These are phyloP conservation scores for Lepas anatifera DNA, from an alignment of 2,888 invertebrate species.

Conservation along the genomic window DNA sequence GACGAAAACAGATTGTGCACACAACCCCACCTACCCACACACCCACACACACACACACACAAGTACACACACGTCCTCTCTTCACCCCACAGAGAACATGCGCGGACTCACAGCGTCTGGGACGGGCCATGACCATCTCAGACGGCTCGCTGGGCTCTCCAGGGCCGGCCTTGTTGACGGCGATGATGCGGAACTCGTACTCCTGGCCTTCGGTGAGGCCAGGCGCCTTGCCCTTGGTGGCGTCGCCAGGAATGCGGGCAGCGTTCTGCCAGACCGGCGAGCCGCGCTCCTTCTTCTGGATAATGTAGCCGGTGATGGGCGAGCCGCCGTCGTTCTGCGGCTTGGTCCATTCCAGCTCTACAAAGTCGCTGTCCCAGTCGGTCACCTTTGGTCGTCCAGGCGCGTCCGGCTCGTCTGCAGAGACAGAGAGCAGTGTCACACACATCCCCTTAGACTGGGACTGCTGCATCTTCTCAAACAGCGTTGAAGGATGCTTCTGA, in stretches of 20 bases:
- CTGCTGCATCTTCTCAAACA: too few species aligned
- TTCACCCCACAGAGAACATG: not conserved
- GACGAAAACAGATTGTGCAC: too few species aligned
- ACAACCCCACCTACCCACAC: too few species aligned
- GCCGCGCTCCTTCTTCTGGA: conserved; percentile 93
- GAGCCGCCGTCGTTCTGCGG: conserved; percentile 85
- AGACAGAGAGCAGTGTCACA: not conserved
- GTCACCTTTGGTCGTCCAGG: conserved; percentile 84
- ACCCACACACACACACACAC: too few species aligned
- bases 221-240: conserved; percentile 68
- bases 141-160: conserved; percentile 90
- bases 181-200: conserved; percentile 92
- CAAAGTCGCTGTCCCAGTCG: conserved; percentile 89
- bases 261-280: conserved; percentile 91
- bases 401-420: conserved; percentile 67
- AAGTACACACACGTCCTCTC: too few species aligned
- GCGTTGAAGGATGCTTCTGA: too few species aligned
- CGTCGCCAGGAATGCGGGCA: conserved; percentile 65
- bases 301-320: conserved; percentile 78
- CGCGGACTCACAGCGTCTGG: conserved; percentile 52
- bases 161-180: conserved; percentile 87
- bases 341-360: conserved; percentile 81
- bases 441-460: too few species aligned
- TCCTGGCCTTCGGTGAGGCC: conserved; percentile 88
- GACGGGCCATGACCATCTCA: conserved; percentile 70